A percentile compares a stretch with the other conserved stretches of the same genome.
Evolutionary conservation across 2,113 vertebrate genomes (phyloP).

Genomic region (Quiscalus mexicanus): DNA sequence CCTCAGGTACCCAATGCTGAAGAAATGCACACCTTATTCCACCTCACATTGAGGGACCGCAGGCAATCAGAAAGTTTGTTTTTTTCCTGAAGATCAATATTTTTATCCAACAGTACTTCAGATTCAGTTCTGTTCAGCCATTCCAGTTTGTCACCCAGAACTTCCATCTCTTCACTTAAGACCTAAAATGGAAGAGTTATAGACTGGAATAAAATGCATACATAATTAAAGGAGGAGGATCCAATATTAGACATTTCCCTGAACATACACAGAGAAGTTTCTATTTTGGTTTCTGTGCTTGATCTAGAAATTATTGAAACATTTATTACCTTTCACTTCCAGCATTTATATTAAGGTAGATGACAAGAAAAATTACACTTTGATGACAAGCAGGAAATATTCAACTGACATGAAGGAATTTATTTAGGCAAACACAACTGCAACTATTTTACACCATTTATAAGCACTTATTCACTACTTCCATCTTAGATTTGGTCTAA

Average conservation of each 20-base stretch:
- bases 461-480: not conserved
- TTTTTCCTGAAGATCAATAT: conserved; percentile 78
- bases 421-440: not conserved
- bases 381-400: not conserved
- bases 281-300: not conserved
- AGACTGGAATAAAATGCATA: not conserved
- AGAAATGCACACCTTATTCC: conserved; percentile 83
- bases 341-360: not conserved
- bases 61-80: conserved; percentile 81
- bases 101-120: conserved; percentile 82
- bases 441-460: not conserved
- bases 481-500: not conserved
- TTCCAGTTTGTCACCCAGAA: conserved; percentile 81
- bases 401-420: not conserved
- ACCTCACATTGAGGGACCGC: conserved; percentile 81
- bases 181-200: conserved; percentile 68
- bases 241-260: not conserved
- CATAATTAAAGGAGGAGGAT: not conserved
- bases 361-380: not conserved
- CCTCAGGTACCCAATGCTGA: not conserved
- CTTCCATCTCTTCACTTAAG: conserved; percentile 82
- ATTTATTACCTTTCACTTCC: not conserved
- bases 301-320: not conserved
- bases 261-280: not conserved
- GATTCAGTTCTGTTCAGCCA: conserved; percentile 88